phyloP scores from a whole-genome alignment of 2,113 vertebrate genomes.

The Archilochus colubris region DNA sequence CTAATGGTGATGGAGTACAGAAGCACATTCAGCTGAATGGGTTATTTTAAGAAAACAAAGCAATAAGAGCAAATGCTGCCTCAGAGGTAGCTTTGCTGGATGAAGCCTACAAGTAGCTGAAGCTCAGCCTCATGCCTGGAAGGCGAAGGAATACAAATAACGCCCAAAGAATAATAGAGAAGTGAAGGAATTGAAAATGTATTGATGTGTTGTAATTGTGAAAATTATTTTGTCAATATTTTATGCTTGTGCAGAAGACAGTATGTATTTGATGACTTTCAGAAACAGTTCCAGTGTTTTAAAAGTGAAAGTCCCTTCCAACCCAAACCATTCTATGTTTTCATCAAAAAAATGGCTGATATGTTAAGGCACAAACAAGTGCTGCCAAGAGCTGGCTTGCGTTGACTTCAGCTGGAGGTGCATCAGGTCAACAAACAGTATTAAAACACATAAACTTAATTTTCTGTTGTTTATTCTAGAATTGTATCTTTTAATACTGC shows the following conservation, averaged over 20 bases:
- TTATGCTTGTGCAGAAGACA: not conserved
- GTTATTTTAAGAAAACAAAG: not conserved
- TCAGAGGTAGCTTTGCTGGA: not conserved
- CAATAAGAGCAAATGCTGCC: not conserved
- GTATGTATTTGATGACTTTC: not conserved
- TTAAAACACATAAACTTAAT: not conserved
- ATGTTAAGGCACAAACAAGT: not conserved
- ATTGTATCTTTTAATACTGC: not conserved
- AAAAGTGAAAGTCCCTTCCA: not conserved
- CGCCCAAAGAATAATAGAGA: not conserved
- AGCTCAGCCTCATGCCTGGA: not conserved
- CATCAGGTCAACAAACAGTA: not conserved
- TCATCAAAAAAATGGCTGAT: not conserved
- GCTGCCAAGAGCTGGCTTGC: not conserved
- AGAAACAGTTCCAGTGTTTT: not conserved
- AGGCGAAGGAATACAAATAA: not conserved
- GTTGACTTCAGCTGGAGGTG: not conserved
- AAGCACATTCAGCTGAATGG: not conserved
- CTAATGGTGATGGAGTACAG: not conserved
- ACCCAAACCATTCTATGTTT: not conserved
- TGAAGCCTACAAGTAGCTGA: not conserved
- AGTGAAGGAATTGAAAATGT: not conserved
- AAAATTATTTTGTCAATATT: not conserved
- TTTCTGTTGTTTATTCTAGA: not conserved
- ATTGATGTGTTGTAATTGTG: not conserved